Evolutionary conservation across 2,888 invertebrate species (phyloP).

Genomic region (Rhodophaea formosa): DNA sequence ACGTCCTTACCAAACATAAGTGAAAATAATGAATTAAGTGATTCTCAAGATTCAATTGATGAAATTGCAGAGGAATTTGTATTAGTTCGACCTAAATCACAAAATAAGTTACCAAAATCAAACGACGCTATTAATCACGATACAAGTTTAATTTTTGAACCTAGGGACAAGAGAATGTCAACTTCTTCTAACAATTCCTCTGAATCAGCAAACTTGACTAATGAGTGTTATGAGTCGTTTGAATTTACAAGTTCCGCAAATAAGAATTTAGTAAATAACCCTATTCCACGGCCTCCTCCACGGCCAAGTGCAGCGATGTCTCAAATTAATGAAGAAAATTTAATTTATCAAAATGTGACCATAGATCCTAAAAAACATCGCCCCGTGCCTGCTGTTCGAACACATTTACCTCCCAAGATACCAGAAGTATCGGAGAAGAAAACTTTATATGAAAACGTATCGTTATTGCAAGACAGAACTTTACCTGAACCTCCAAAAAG

Average conservation of each 20-base stretch:
- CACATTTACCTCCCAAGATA: conserved; percentile 54
- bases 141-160: conserved; percentile 62
- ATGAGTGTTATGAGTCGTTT: conserved; percentile 72
- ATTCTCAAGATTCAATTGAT: conserved; percentile 55
- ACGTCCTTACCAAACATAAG: conserved; percentile 74
- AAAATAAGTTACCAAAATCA: conserved; percentile 35
- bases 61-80: conserved; percentile 52
- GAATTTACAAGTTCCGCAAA: conserved; percentile 46
- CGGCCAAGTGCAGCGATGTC: conserved; percentile 41
- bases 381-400: conserved; percentile 67
- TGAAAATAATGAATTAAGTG: conserved; percentile 69
- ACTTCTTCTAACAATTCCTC: conserved; percentile 45
- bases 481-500: conserved; percentile 56
- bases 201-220: conserved; percentile 58
- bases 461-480: conserved; percentile 44
- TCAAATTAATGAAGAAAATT: conserved; percentile 37
- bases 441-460: conserved; percentile 65
- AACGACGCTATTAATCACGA: conserved; percentile 55
- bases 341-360: conserved; percentile 65
- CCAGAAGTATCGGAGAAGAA: conserved; percentile 43
- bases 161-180: conserved; percentile 49
- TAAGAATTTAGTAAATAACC: conserved; percentile 29
- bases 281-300: conserved; percentile 59
- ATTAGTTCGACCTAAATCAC: conserved; percentile 45
- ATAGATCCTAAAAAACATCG: conserved; percentile 39